A percentile compares a stretch with the other conserved stretches of the same genome.
phyloP scores from a whole-genome alignment of 2,797 vertebrate species.

The Lemur catta region DNA sequence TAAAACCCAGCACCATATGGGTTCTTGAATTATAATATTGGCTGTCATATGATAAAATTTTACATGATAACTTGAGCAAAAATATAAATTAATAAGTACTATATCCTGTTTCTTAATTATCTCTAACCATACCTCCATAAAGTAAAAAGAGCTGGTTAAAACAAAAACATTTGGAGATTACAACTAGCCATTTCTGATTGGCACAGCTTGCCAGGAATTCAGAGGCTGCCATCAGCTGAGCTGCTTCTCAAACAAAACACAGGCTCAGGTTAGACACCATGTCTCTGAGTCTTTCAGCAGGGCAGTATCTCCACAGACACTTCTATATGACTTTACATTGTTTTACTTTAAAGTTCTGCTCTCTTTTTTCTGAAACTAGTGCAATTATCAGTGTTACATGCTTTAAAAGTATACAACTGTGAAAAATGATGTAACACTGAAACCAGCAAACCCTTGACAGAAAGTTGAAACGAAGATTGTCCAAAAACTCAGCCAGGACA shows the following conservation, averaged over 20 bases:
- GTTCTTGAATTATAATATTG: background rate
- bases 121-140: background rate
- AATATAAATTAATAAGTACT: background rate
- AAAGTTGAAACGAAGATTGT: constrained; percentile 34
- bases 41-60: background rate
- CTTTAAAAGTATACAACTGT: background rate
- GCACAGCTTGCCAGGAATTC: background rate
- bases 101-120: background rate
- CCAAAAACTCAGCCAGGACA: constrained; percentile 55
- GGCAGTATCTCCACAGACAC: background rate
- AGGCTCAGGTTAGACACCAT: background rate
- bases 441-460: constrained; percentile 32
- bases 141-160: background rate
- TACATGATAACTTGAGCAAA: background rate
- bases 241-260: constrained; percentile 6
- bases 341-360: constrained; percentile 40
- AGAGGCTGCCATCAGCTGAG: background rate
- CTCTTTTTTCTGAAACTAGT: constrained; percentile 22
- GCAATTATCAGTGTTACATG: background rate
- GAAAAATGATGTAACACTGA: constrained; percentile 39
- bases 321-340: background rate
- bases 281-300: background rate
- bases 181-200: background rate
- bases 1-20: background rate
- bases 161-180: background rate